These are phyloP conservation scores for Cephus pulcher DNA, from an alignment of 2,888 invertebrate genomes.

Conservation along the genomic window DNA sequence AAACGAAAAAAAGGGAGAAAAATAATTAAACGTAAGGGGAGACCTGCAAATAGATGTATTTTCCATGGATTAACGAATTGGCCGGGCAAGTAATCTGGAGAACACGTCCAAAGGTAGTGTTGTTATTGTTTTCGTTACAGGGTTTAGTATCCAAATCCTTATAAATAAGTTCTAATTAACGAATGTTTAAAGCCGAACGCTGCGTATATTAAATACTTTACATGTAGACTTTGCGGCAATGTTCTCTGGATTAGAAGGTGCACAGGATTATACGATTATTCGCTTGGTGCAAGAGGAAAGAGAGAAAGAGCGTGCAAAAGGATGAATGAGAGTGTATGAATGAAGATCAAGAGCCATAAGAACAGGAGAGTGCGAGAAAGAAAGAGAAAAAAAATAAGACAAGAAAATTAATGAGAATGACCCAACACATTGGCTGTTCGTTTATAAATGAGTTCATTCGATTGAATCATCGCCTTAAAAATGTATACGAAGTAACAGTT, in stretches of 20 bases:
- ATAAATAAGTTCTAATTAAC: neutral
- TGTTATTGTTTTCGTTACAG: conserved; percentile 5
- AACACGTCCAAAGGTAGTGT: neutral
- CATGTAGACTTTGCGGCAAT: neutral
- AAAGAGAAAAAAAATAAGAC: neutral
- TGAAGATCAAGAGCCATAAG: neutral
- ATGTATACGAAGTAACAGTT: conserved; percentile 67
- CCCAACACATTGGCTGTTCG: conserved; percentile 62
- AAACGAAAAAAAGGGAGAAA: neutral
- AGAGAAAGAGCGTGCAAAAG: neutral
- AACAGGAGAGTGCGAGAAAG: neutral
- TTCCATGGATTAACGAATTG: neutral
- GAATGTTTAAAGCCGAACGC: neutral
- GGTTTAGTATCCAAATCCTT: conserved; percentile 4
- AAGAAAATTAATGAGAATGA: neutral
- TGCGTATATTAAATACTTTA: neutral
- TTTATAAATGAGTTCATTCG: conserved; percentile 64
- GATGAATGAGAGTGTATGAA: neutral
- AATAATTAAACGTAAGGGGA: neutral
- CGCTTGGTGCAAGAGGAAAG: neutral
- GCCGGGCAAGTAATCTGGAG: neutral
- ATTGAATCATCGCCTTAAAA: conserved; percentile 68
- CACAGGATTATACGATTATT: conserved; percentile 1
- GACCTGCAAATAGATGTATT: neutral
- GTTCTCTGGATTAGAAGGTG: neutral